These are phyloP conservation scores for Chloromyia formosa DNA, from an alignment of 2,888 invertebrate genomes.

Conservation along the genomic window DNA sequence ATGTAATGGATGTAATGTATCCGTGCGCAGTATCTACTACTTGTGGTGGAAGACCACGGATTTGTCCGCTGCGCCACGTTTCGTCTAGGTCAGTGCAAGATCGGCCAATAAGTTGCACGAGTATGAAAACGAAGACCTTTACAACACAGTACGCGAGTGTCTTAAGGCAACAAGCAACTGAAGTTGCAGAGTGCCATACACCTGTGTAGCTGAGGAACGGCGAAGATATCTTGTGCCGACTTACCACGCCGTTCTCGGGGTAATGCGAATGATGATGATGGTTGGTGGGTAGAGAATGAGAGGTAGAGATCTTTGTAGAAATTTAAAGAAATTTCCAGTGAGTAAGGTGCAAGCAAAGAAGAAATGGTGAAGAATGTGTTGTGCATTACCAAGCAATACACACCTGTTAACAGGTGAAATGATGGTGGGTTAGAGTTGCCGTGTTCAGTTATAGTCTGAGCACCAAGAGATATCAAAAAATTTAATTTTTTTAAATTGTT, in stretches of 20 bases:
- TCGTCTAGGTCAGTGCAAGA: conserved; percentile 23
- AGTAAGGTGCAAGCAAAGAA: conserved; percentile 16
- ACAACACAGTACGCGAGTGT: neutral
- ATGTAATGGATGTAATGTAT: neutral
- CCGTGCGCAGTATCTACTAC: too few species aligned
- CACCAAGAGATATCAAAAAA: too few species aligned
- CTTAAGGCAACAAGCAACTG: neutral
- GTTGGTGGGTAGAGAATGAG: neutral
- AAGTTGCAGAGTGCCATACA: neutral
- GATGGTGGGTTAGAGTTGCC: conserved; percentile 3
- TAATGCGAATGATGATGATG: too few species aligned
- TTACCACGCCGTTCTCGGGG: neutral
- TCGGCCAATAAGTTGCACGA: neutral
- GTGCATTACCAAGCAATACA: conserved; percentile 1
- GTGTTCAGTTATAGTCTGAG: neutral
- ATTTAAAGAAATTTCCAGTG: conserved; percentile 41
- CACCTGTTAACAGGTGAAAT: conserved; percentile 24
- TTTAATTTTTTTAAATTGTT: too few species aligned
- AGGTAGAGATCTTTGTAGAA: conserved; percentile 23
- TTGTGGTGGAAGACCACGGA: conserved; percentile 18
- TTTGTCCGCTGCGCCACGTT: neutral
- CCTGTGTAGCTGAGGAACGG: neutral
- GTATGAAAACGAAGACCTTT: neutral
- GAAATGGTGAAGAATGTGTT: conserved; percentile 35
- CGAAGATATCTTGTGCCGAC: neutral